Evolutionary conservation across 2,888 invertebrate species (phyloP), one percentile per base, ranked within the genome.

Genomic region (Scrobipalpa costella): DNA sequence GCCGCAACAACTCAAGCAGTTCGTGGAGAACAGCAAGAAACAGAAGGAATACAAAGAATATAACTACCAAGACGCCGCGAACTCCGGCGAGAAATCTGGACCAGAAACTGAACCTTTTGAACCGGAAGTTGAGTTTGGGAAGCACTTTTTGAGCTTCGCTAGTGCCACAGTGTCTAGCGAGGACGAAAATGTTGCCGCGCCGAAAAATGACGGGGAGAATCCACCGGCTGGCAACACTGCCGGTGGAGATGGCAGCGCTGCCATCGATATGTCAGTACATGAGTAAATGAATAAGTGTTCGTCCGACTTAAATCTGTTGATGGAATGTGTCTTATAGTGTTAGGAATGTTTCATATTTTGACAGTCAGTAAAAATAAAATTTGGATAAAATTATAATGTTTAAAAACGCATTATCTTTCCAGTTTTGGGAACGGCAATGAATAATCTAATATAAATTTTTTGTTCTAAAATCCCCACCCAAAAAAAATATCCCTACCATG

Each of bases 1-100:
- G 93, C 93, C 93, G 0, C 92, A 92, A 47, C 93, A 93, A 65
- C 73, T 93, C 0, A 92, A 92, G 63, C 92, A 93, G 62, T 93
- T 93, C 64, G 93, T 93, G 0, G 92, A 92, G 62, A 92, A 92
- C 72, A 91, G 90, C 78, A 90, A 89, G 65, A 88, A 85, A 66
- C 90, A 90, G 66, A 88, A 92, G 19, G 90, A 90, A 69, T 83
- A 79, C 67, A 81, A 81, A 21, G 74, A 73, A 13, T 68, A n/a
- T n/a, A n/a, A 68, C 9, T 68, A 63, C 0, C 66, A 69, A 0
- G 78, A 80, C 19, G 67, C 69, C 0, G 76, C 74, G 6, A 74
- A 62, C 27, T 78, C 72, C 36, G 64, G 63, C 7, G 83, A 82
- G 9, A 80, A 83, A 40, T 76, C 77, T 17, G 80, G 78, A 0